phyloP scores from a whole-genome alignment of 2,113 vertebrate genomes.

The human region GRCh38 chr5:113148001-113148500 shows the following conservation, averaged over 20 bases:
- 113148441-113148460: not conserved
- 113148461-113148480: not conserved
- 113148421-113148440: not conserved
- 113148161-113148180: not conserved
- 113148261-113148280: not conserved
- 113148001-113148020: not conserved
- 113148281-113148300: not conserved
- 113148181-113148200: not conserved
- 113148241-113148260: not conserved
- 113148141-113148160: not conserved
- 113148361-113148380: not conserved
- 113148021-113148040: not conserved
- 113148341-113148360: not conserved
- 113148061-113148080: not conserved
- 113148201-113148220: not conserved
- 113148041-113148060: not conserved
- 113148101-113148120: not conserved
- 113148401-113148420: not conserved
- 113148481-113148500: not conserved
- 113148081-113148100: not conserved
- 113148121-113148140: not conserved
- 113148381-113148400: not conserved
- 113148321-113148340: not conserved
- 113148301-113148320: not conserved
- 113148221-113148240: not conserved